These are phyloP conservation scores for Chaenocephalus aceratus DNA, from an alignment of 2,113 vertebrate species.

Conservation along the genomic window DNA sequence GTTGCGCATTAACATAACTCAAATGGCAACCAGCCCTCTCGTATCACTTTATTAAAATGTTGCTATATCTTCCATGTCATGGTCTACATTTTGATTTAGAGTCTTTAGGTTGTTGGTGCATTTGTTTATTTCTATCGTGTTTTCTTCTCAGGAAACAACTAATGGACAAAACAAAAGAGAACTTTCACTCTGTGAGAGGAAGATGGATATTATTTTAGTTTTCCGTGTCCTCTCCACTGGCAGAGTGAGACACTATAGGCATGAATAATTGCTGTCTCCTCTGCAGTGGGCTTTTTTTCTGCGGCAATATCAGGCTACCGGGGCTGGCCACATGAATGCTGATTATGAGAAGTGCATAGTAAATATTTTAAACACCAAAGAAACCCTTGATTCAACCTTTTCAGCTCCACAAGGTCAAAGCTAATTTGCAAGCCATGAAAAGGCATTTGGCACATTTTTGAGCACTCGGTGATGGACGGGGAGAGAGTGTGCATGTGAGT, in stretches of 20 bases:
- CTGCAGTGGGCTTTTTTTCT: constrained; percentile 67
- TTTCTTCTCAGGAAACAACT: constrained; percentile 21
- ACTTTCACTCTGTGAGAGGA: constrained; percentile 31
- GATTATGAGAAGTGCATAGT: constrained; percentile 81
- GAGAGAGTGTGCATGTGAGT: background rate
- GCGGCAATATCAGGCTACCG: constrained; percentile 56
- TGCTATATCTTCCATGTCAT: background rate
- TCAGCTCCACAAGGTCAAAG: constrained; percentile 79
- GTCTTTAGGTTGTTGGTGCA: constrained; percentile 27
- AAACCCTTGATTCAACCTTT: constrained; percentile 79
- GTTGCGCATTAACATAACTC: background rate
- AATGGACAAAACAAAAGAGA: constrained; percentile 42
- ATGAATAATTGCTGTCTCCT: constrained; percentile 80
- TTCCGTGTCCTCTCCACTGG: constrained; percentile 53
- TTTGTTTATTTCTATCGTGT: constrained; percentile 34
- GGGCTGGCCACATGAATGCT: constrained; percentile 65
- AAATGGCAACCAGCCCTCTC: background rate
- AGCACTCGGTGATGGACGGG: constrained; percentile 33
- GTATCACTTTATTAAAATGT: constrained; percentile 19
- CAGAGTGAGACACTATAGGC: constrained; percentile 49
- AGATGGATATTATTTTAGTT: constrained; percentile 48
- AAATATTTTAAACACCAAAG: constrained; percentile 82
- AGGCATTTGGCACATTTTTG: constrained; percentile 78
- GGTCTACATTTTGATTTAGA: constrained; percentile 34
- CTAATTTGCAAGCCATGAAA: constrained; percentile 82